Conservation (phyloP, 2,888 invertebrate species). For the Acanthosepion pharaonis region DNA sequence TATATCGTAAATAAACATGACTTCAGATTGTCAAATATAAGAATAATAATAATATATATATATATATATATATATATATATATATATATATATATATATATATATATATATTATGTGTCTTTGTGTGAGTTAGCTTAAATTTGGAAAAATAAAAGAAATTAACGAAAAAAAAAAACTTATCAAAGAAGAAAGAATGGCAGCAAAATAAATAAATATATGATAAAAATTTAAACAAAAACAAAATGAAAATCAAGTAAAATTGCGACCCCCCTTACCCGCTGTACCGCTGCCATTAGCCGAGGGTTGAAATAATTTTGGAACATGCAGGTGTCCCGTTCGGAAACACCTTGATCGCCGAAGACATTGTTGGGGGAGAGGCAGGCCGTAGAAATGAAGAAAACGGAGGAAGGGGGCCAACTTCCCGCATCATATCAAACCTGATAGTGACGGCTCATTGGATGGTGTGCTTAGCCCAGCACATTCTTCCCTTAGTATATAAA, state of each 20-base stretch:
- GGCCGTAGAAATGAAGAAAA: neutral
- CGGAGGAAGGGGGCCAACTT: neutral
- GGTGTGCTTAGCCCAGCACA: neutral
- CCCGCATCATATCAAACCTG: neutral
- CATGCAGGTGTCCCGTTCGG: conserved; percentile 33
- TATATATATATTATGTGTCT: neutral
- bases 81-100: no score
- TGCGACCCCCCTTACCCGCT: no score
- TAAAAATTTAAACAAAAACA: neutral
- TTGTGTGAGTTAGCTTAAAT: neutral
- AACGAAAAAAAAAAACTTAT: neutral
- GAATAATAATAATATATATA: no score
- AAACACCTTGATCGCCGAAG: conserved; percentile 33
- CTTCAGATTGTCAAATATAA: no score
- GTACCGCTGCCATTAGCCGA: neutral
- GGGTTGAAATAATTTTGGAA: conserved; percentile 14
- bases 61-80: no score
- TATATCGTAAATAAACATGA: no score
- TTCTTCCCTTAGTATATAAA: conserved; percentile 8
- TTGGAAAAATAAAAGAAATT: neutral
- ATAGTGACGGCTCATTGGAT: conserved; percentile 21
- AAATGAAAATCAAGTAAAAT: neutral
- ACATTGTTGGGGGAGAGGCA: conserved; percentile 1
- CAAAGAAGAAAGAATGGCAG: neutral
- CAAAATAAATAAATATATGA: neutral